These are phyloP conservation scores for Tenualosa thibaudeaui DNA, from an alignment of 2,797 vertebrate genomes.

Conservation along the genomic window DNA sequence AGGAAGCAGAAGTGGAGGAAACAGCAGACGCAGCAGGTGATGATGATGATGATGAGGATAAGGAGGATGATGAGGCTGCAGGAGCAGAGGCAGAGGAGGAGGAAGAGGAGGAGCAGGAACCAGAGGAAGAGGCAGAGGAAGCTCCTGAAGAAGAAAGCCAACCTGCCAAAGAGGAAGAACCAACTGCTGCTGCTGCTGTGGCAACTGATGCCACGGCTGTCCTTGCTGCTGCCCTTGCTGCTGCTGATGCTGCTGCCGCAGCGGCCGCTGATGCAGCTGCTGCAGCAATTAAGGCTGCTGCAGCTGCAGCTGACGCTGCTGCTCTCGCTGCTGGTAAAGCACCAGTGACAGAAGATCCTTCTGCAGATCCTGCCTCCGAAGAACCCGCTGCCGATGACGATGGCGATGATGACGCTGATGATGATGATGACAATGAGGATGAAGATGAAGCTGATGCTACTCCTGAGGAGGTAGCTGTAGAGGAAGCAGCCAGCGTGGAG, in stretches of 20 bases:
- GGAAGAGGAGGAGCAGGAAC: background rate
- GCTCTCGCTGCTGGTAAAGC: background rate
- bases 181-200: background rate
- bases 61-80: background rate
- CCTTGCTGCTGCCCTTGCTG: background rate
- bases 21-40: background rate
- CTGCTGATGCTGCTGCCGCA: background rate
- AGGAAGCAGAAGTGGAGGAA: background rate
- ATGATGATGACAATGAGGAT: background rate
- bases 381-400: background rate
- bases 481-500: background rate
- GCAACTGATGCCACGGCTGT: background rate
- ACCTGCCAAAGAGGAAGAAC: background rate
- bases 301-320: background rate
- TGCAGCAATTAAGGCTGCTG: background rate
- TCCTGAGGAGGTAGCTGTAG: background rate
- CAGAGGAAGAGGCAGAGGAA: background rate
- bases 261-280: background rate
- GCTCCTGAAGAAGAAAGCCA: background rate
- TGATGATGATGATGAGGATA: background rate
- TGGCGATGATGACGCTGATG: background rate
- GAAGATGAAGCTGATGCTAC: background rate
- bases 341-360: background rate
- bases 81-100: constrained; percentile 1
- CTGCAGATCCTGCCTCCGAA: background rate